Conservation (phyloP, 2,888 invertebrate genomes). For the Trissoscelio sp. region DNA sequence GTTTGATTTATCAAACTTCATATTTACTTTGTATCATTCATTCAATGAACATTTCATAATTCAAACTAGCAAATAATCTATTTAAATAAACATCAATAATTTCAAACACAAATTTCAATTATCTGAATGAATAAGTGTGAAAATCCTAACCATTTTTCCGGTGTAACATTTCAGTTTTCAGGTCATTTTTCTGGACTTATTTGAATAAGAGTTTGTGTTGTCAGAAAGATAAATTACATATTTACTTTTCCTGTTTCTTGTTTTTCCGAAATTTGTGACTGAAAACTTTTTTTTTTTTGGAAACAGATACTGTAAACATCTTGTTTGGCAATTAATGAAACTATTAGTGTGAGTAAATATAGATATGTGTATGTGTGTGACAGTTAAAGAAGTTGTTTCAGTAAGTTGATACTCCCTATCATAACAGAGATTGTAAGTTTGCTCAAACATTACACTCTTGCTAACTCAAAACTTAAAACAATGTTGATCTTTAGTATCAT, state of each 20-base stretch:
- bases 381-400: conserved; percentile 51
- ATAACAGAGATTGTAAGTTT: conserved; percentile 44
- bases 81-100: neutral
- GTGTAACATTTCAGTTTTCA: too few relatives aligned
- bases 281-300: neutral
- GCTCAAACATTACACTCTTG: conserved; percentile 41
- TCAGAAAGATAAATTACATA: neutral
- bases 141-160: neutral
- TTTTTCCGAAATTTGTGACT: conserved; percentile 16
- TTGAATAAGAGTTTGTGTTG: conserved; percentile 10
- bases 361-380: neutral
- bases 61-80: neutral
- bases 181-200: conserved; percentile 16
- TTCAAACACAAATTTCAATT: too few relatives aligned
- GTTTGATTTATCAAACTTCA: too few relatives aligned
- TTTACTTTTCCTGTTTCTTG: conserved; percentile 3
- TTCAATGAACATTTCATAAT: neutral
- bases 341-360: conserved; percentile 9
- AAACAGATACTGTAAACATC: neutral
- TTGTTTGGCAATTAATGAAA: conserved; percentile 27
- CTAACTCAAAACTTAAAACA: conserved; percentile 30
- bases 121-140: too few relatives aligned
- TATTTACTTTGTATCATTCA: neutral
- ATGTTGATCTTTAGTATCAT: conserved; percentile 50
- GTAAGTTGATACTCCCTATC: conserved; percentile 61